Conservation (phyloP, 2,797 vertebrate genomes). For the Triplophysa yarkandensis region DNA sequence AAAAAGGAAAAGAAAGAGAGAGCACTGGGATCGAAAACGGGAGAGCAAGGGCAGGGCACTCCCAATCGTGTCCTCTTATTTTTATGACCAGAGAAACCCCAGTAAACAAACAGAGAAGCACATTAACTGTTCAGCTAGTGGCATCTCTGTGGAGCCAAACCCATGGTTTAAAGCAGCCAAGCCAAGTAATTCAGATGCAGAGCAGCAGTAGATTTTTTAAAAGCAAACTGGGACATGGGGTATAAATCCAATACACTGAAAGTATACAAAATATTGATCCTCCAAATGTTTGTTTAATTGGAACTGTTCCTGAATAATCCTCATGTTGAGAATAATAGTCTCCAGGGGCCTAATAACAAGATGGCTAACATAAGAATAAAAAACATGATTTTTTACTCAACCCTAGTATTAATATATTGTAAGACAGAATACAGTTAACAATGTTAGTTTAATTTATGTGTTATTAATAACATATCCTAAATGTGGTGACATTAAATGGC, state of each 20-base stretch:
- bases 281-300: neutral
- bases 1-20: conserved; percentile 1
- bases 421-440: neutral
- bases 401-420: neutral
- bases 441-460: no score
- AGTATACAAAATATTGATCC: neutral
- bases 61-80: conserved; percentile 71
- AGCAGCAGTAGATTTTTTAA: conserved; percentile 12
- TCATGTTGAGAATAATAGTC: neutral
- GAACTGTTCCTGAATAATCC: neutral
- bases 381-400: neutral
- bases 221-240: conserved; percentile 48
- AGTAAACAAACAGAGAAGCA: conserved; percentile 79
- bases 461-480: neutral
- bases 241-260: conserved; percentile 29
- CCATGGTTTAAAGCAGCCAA: conserved; percentile 53
- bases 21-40: conserved; percentile 21
- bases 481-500: no score
- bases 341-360: neutral
- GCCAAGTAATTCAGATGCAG: conserved; percentile 39
- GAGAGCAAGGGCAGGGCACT: conserved; percentile 41
- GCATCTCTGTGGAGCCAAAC: conserved; percentile 61
- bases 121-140: conserved; percentile 71
- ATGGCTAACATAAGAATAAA: neutral
- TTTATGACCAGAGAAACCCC: conserved; percentile 78